These are phyloP conservation scores for Vanessa atalanta DNA, from an alignment of 1,140 invertebrate species.

Conservation along the genomic window DNA sequence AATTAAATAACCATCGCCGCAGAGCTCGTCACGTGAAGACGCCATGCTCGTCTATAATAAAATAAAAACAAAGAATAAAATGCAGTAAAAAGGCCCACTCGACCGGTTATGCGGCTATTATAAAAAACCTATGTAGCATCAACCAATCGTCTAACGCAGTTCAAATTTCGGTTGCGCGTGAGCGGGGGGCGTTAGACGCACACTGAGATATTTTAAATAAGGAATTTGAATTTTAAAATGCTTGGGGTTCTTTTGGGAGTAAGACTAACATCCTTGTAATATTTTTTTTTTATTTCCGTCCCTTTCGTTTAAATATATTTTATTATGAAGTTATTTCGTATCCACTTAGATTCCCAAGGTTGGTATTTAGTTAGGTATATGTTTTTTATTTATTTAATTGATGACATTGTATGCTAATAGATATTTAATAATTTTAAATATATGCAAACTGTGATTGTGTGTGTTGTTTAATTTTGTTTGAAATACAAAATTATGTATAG, in stretches of 20 bases:
- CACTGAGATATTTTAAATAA: constrained; percentile 29
- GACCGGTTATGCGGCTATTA: constrained; percentile 41
- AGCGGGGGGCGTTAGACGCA: constrained; percentile 60
- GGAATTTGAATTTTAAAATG: constrained; percentile 6
- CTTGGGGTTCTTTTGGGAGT: background rate
- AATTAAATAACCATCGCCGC: background rate
- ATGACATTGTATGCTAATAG: background rate
- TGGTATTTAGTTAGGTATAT: background rate
- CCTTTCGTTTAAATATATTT: background rate
- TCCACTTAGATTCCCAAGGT: too few species aligned
- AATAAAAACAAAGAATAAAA: constrained; percentile 38
- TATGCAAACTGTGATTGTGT: too few species aligned
- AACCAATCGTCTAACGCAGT: constrained; percentile 71
- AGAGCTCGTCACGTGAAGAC: constrained; percentile 16
- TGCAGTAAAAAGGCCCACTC: constrained; percentile 38
- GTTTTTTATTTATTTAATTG: too few species aligned
- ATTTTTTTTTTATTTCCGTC: background rate
- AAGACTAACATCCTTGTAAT: background rate
- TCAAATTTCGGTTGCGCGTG: constrained; percentile 69
- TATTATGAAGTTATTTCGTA: too few species aligned
- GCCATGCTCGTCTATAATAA: constrained; percentile 36
- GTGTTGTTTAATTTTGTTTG: too few species aligned
- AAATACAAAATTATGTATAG: too few species aligned
- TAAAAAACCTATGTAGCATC: constrained; percentile 53
- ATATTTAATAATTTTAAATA: constrained; percentile 1